Conservation (phyloP, 2,888 invertebrate genomes). For the Emmelina monodactyla region DNA sequence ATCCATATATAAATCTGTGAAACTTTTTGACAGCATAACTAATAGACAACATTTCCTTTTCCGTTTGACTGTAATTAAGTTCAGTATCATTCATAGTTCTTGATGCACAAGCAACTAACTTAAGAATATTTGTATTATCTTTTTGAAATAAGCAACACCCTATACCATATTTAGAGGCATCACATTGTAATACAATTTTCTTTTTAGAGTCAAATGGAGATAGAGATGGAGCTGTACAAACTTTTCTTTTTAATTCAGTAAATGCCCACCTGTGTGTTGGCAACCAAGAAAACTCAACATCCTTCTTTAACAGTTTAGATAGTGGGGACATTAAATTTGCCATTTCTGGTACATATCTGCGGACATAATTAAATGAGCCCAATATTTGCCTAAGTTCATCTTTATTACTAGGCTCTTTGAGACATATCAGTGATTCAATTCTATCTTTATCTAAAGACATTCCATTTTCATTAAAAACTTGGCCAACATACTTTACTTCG, state of each 20-base stretch:
- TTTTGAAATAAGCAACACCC: too few relatives aligned
- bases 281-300: too few relatives aligned
- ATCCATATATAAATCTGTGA: slow-evolving; percentile 8
- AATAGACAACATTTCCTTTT: slow-evolving; percentile 8
- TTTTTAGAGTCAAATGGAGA: slow-evolving; percentile 7
- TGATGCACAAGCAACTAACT: slow-evolving; percentile 8
- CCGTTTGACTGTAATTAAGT: slow-evolving; percentile 10
- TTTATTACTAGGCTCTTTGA: too few relatives aligned
- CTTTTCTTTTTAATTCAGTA: too few relatives aligned
- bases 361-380: too few relatives aligned
- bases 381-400: too few relatives aligned
- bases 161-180: slow-evolving; percentile 8
- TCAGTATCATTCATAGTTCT: slow-evolving; percentile 11
- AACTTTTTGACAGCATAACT: slow-evolving; percentile 4
- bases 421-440: too few relatives aligned
- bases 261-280: too few relatives aligned
- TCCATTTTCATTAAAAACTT: slow-evolving; percentile 8
- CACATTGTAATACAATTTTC: slow-evolving; percentile 11
- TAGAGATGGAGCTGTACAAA: slow-evolving; percentile 7
- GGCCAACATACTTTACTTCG: slow-evolving; percentile 8
- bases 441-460: too few relatives aligned
- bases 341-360: background rate
- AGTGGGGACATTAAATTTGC: background rate
- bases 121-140: slow-evolving; percentile 5
- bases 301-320: too few relatives aligned